phyloP scores from a whole-genome alignment of 2,113 vertebrate species.

The Aptenodytes forsteri region DNA sequence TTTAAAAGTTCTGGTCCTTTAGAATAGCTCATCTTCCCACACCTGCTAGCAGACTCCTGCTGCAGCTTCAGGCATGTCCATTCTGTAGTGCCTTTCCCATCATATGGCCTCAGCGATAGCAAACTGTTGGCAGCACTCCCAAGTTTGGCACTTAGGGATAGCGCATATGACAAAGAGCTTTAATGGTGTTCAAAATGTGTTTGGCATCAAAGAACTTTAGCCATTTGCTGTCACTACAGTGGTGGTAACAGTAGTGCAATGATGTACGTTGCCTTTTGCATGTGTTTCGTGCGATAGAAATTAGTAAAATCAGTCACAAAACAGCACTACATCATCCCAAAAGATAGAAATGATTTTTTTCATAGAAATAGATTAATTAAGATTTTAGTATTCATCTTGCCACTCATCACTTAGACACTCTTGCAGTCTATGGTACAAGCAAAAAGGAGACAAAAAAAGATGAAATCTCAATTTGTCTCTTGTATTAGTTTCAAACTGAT shows the following conservation, averaged over 20 bases:
- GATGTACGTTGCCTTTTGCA: background rate
- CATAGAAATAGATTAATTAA: background rate
- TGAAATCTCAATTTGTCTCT: background rate
- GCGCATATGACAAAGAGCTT: background rate
- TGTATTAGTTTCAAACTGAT: background rate
- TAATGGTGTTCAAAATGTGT: background rate
- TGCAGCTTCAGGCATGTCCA: background rate
- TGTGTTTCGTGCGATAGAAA: background rate
- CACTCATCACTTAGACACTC: background rate
- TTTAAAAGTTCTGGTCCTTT: background rate
- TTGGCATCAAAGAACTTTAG: background rate
- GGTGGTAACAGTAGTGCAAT: background rate
- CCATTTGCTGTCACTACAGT: background rate
- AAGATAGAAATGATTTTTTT: background rate
- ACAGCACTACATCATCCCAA: background rate
- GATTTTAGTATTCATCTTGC: background rate
- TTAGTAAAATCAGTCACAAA: background rate
- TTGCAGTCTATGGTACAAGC: background rate
- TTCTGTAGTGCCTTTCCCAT: background rate
- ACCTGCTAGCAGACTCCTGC: background rate
- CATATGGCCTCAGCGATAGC: background rate
- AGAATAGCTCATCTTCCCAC: background rate
- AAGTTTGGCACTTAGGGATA: background rate
- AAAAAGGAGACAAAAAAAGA: background rate
- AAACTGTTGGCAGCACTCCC: background rate